These are phyloP conservation scores for Alectoris magna DNA, from an alignment of 2,797 vertebrate genomes.

Conservation along the genomic window DNA sequence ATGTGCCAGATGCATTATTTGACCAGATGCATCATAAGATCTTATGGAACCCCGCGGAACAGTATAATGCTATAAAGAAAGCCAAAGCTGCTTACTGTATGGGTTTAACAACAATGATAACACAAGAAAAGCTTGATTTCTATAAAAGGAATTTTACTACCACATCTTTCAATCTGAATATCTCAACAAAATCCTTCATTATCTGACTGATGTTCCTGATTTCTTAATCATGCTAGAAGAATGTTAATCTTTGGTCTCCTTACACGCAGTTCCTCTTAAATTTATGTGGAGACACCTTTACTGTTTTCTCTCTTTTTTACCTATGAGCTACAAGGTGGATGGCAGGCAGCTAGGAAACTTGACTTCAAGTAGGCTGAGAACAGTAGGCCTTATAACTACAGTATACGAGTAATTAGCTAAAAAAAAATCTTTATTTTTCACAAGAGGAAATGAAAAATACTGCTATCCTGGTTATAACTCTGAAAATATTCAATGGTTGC, in stretches of 20 bases:
- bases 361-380: neutral
- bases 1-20: slow-evolving; percentile 41
- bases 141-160: slow-evolving; percentile 12
- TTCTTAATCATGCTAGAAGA: slow-evolving; percentile 17
- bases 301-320: slow-evolving; percentile 18
- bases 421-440: neutral
- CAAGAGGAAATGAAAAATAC: neutral
- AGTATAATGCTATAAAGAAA: slow-evolving; percentile 32
- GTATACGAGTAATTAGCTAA: neutral
- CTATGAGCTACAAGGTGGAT: neutral
- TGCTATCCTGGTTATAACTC: neutral
- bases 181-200: slow-evolving; percentile 38
- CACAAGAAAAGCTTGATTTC: slow-evolving; percentile 48
- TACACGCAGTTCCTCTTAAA: neutral
- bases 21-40: slow-evolving; percentile 50
- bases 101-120: neutral
- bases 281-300: slow-evolving; percentile 22
- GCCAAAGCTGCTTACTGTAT: slow-evolving; percentile 13
- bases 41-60: slow-evolving; percentile 33
- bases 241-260: slow-evolving; percentile 2
- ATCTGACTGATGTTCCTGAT: slow-evolving; percentile 54
- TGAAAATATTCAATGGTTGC: neutral
- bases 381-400: neutral
- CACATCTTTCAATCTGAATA: slow-evolving; percentile 9
- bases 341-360: neutral